Evolutionary conservation across 2,888 invertebrate genomes (phyloP).

Genomic region (Scaptomyza flava): DNA sequence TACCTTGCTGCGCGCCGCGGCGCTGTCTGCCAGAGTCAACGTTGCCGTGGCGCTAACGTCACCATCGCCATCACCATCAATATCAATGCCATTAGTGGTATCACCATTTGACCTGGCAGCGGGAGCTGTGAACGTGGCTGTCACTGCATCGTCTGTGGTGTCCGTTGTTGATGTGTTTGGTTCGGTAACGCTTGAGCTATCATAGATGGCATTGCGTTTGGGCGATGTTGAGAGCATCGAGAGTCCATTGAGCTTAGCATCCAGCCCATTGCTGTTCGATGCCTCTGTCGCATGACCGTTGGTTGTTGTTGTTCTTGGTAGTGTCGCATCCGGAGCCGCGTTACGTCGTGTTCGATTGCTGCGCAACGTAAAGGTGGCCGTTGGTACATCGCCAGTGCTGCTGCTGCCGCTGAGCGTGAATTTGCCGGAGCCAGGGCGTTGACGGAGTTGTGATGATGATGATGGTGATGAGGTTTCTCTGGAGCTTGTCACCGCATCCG

Average conservation of each 20-base stretch:
- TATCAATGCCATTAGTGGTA: conserved; percentile 5
- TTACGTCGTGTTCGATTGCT: conserved; percentile 66
- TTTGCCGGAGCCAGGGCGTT: conserved; percentile 46
- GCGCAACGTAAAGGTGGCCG: conserved; percentile 80
- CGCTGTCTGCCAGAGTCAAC: conserved; percentile 56
- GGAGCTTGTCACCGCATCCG: conserved; percentile 14
- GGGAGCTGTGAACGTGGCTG: conserved; percentile 5
- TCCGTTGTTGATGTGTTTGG: conserved; percentile 43
- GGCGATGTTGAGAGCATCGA: conserved; percentile 64
- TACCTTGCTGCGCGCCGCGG: conserved; percentile 65
- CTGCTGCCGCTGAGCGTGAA: conserved; percentile 64
- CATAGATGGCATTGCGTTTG: conserved; percentile 71
- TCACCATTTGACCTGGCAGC: conserved; percentile 21
- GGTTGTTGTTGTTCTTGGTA: conserved; percentile 28
- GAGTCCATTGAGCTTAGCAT: conserved; percentile 67
- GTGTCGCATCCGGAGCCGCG: conserved; percentile 17
- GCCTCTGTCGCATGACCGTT: conserved; percentile 39
- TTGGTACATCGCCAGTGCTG: conserved; percentile 78
- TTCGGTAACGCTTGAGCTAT: conserved; percentile 26
- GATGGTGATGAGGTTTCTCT: conserved; percentile 18
- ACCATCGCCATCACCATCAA: conserved; percentile 25
- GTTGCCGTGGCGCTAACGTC: conserved; percentile 63
- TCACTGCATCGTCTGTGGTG: conserved; percentile 59
- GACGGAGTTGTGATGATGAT: conserved; percentile 26
- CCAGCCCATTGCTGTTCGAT: conserved; percentile 57